Evolutionary conservation across 1,140 invertebrate genomes (phyloP).

Genomic region (Drosophila lini): DNA sequence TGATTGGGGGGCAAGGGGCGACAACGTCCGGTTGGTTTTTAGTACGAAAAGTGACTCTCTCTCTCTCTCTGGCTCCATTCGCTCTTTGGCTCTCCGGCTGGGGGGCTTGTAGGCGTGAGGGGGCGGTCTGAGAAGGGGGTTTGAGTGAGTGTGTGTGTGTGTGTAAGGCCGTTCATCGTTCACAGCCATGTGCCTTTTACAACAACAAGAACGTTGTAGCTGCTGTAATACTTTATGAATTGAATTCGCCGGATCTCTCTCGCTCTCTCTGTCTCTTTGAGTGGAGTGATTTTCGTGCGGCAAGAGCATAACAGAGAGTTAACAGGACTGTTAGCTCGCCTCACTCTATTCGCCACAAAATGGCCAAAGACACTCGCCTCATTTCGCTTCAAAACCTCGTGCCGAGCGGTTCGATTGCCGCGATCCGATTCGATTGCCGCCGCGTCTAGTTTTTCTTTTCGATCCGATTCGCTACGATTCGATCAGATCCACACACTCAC

Average conservation of each 20-base stretch:
- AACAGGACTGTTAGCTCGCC: slow-evolving; percentile 16
- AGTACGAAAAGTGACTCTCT: slow-evolving; percentile 59
- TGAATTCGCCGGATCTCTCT: slow-evolving; percentile 40
- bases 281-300: background rate
- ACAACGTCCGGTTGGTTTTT: slow-evolving; percentile 82
- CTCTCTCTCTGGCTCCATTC: slow-evolving; percentile 9
- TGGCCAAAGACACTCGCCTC: slow-evolving; percentile 47
- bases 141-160: background rate
- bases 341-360: slow-evolving; percentile 17
- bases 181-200: slow-evolving; percentile 45
- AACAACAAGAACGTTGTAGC: slow-evolving; percentile 27
- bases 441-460: slow-evolving; percentile 44
- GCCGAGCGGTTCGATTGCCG: slow-evolving; percentile 48
- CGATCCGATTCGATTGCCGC: slow-evolving; percentile 38
- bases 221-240: slow-evolving; percentile 43
- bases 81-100: slow-evolving; percentile 3
- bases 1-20: slow-evolving; percentile 42
- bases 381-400: slow-evolving; percentile 76
- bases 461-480: slow-evolving; percentile 27
- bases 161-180: slow-evolving; percentile 44
- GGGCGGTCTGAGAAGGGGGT: background rate
- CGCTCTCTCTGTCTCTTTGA: slow-evolving; percentile 10
- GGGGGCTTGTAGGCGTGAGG: background rate
- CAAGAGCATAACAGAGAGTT: slow-evolving; percentile 20
- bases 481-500: slow-evolving; percentile 13